Conservation (phyloP, 1,140 invertebrate species). For the Brachionus plicatilis region DNA sequence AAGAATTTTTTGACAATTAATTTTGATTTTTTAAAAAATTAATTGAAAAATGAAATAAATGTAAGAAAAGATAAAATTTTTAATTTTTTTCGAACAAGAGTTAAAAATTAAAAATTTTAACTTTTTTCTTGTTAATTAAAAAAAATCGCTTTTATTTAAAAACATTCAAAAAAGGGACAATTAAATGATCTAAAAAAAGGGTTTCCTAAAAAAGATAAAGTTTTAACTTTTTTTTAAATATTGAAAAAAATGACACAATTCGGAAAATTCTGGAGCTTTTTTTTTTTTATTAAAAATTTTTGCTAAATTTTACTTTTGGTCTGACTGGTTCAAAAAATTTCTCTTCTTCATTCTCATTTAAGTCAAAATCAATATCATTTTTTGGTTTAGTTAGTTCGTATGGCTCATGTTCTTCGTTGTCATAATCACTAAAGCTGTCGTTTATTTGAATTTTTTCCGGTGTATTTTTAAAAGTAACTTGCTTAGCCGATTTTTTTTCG, state of each 20-base stretch:
- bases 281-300: background rate
- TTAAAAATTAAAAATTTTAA: too few species aligned
- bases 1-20: too few species aligned
- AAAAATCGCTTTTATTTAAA: too few species aligned
- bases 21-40: too few species aligned
- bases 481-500: background rate
- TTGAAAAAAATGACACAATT: background rate
- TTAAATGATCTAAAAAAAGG: too few species aligned
- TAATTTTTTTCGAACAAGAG: too few species aligned
- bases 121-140: too few species aligned
- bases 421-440: background rate
- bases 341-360: background rate
- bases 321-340: background rate
- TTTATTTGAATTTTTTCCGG: background rate
- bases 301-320: background rate
- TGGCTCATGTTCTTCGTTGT: background rate
- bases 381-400: slow-evolving; percentile 17
- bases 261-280: background rate
- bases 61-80: too few species aligned
- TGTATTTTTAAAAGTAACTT: background rate
- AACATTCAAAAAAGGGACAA: too few species aligned
- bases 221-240: background rate
- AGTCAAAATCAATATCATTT: background rate
- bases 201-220: too few species aligned
- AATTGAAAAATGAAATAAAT: too few species aligned